These are phyloP conservation scores for Zosterops hypoxanthus DNA, from an alignment of 2,113 vertebrate genomes.

Conservation along the genomic window DNA sequence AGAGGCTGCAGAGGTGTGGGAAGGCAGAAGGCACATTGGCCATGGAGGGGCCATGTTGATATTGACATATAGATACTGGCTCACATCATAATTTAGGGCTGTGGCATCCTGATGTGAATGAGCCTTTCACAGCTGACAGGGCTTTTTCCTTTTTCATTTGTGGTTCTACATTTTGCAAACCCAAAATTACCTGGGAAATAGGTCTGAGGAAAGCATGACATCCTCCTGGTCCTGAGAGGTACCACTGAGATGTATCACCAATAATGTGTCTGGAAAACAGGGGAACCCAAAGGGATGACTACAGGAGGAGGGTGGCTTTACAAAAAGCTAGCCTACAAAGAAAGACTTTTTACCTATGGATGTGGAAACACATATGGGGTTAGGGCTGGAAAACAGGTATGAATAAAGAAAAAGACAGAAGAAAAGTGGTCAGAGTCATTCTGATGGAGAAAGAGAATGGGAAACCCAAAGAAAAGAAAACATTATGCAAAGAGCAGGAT, in stretches of 20 bases:
- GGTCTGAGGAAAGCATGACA: not conserved
- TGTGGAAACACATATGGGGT: not conserved
- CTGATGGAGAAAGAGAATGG: not conserved
- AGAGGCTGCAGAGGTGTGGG: not conserved
- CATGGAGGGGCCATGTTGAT: not conserved
- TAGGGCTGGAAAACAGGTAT: not conserved
- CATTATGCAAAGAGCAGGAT: not conserved
- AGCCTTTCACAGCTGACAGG: not conserved
- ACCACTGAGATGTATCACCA: fast-evolving
- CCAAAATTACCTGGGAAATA: not conserved
- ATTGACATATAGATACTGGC: fast-evolving
- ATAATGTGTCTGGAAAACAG: not conserved
- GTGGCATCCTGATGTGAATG: not conserved
- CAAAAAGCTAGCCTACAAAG: not conserved
- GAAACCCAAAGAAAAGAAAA: not conserved
- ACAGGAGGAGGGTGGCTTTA: not conserved
- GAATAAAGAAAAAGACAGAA: not conserved
- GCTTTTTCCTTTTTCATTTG: not conserved
- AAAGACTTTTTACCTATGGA: not conserved
- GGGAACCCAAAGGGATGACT: not conserved
- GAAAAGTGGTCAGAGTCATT: not conserved
- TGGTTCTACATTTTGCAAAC: not conserved
- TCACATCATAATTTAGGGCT: not conserved
- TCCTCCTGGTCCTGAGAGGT: not conserved
- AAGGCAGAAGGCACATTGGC: not conserved